Conservation (phyloP, 2,888 invertebrate genomes). For the Salticus scenicus region DNA sequence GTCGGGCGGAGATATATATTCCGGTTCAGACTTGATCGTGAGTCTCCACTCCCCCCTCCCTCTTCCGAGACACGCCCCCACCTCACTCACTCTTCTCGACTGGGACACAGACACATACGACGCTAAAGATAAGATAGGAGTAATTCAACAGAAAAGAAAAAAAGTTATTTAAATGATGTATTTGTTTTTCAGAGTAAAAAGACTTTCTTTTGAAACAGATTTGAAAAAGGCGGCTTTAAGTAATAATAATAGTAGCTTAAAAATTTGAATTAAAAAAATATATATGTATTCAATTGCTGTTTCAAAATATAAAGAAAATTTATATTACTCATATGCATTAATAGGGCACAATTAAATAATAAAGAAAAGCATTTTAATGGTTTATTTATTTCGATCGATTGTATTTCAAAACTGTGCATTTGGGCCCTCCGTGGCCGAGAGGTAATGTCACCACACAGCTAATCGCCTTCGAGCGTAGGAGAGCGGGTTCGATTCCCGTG, state of each 20-base stretch:
- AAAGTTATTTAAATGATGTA: slow-evolving; percentile 9
- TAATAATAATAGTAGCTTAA: background rate
- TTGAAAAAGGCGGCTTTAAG: slow-evolving; percentile 14
- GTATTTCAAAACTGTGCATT: too few species aligned
- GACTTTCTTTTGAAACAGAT: background rate
- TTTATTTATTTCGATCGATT: too few species aligned
- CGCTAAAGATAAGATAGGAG: slow-evolving; percentile 3
- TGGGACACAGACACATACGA: slow-evolving; percentile 4
- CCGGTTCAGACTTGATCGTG: slow-evolving; percentile 70
- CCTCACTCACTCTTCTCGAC: slow-evolving; percentile 17
- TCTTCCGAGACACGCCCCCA: slow-evolving; percentile 21
- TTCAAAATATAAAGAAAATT: too few species aligned
- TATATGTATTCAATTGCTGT: too few species aligned
- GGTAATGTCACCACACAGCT: too few species aligned
- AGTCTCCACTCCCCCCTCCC: slow-evolving; percentile 41
- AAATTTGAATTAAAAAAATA: background rate
- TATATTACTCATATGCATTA: too few species aligned
- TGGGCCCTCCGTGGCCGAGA: too few species aligned
- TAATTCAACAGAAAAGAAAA: background rate
- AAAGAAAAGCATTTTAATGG: too few species aligned
- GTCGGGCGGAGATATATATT: slow-evolving; percentile 66
- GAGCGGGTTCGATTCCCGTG: too few species aligned
- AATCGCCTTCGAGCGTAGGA: too few species aligned
- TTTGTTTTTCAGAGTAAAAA: background rate
- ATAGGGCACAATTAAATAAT: too few species aligned